Evolutionary conservation across 2,888 invertebrate species (phyloP).

Genomic region (Pegoplata infirma): DNA sequence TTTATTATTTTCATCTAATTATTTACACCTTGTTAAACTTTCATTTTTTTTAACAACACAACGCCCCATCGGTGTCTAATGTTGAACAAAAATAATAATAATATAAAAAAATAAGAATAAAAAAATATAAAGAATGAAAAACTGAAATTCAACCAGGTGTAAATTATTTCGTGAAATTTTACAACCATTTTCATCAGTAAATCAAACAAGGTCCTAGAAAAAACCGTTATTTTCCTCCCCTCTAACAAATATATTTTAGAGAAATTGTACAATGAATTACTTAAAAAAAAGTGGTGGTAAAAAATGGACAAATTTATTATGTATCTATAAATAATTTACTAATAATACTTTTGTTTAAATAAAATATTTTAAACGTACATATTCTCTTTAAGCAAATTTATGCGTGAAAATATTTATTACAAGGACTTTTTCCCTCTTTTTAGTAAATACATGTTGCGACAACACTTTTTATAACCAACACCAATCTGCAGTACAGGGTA

Average conservation of each 20-base stretch:
- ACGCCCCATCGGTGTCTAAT: background rate
- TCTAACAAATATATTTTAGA: background rate
- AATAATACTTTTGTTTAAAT: too few species aligned
- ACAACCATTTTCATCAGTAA: conserved; percentile 41
- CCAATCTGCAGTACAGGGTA: too few species aligned
- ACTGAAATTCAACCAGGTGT: conserved; percentile 39
- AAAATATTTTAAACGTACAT: too few species aligned
- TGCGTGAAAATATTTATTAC: too few species aligned
- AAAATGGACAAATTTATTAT: conserved; percentile 3
- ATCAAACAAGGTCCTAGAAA: conserved; percentile 26
- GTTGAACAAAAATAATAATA: conserved; percentile 18
- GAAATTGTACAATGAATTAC: background rate
- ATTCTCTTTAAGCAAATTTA: too few species aligned
- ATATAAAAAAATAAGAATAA: conserved; percentile 5
- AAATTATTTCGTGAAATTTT: conserved; percentile 39
- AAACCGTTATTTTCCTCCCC: background rate
- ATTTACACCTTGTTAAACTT: conserved; percentile 42
- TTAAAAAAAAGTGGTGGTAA: background rate
- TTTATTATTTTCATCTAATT: conserved; percentile 39
- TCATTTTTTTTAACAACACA: conserved; percentile 11
- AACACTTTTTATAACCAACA: too few species aligned
- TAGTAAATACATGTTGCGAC: too few species aligned
- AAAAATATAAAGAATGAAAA: background rate
- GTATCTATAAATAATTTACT: too few species aligned
- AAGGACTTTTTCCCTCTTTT: too few species aligned